phyloP scores from a whole-genome alignment of 2,888 invertebrate genomes.

The Deilephila elpenor region DNA sequence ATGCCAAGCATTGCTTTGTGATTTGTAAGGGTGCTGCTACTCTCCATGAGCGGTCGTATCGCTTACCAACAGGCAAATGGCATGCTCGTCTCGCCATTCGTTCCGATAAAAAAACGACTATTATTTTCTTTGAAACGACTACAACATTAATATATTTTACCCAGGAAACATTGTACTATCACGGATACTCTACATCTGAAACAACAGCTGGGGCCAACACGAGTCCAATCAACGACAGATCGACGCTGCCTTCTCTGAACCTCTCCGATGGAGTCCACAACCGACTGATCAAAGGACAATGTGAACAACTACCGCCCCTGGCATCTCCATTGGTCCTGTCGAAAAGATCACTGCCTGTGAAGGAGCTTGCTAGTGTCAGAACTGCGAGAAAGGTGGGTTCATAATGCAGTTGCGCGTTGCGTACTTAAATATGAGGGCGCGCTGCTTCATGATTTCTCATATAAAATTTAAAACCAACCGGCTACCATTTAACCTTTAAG shows the following conservation, averaged over 20 bases:
- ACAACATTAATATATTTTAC: too few relatives aligned
- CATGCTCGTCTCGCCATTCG: too few relatives aligned
- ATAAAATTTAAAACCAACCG: too few relatives aligned
- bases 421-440: not conserved
- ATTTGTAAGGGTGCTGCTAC: too few relatives aligned
- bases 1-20: too few relatives aligned
- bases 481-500: too few relatives aligned
- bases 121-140: too few relatives aligned
- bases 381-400: constrained; percentile 63
- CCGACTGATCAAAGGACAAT: constrained; percentile 67
- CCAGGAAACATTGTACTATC: constrained; percentile 81
- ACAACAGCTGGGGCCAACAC: constrained; percentile 69
- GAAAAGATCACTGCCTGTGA: constrained; percentile 59
- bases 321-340: constrained; percentile 75
- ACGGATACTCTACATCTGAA: constrained; percentile 76
- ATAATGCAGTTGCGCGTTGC: not conserved
- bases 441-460: too few relatives aligned
- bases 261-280: constrained; percentile 69
- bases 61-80: too few relatives aligned
- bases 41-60: too few relatives aligned
- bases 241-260: constrained; percentile 72
- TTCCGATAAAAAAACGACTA: too few relatives aligned
- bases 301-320: constrained; percentile 75
- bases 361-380: constrained; percentile 62
- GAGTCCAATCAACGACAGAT: constrained; percentile 71